phyloP scores from a whole-genome alignment of 2,888 invertebrate species.

The Blomia tropicalis region DNA sequence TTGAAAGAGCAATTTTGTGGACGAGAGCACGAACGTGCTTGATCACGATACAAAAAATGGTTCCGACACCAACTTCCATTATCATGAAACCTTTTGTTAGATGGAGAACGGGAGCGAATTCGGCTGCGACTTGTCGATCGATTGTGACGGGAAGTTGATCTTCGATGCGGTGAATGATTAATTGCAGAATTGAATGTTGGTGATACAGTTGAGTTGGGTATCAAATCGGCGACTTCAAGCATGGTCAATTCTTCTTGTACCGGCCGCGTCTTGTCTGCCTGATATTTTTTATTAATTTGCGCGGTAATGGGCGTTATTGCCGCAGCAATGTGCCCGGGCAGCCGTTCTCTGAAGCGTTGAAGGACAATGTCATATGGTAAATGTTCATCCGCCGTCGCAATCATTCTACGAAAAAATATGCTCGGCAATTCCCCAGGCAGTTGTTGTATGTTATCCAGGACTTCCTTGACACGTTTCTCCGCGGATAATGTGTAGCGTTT shows the following conservation, averaged over 20 bases:
- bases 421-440: neutral
- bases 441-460: neutral
- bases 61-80: neutral
- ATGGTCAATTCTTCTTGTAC: too few species aligned
- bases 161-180: too few species aligned
- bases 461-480: neutral
- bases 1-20: neutral
- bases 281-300: neutral
- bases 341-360: neutral
- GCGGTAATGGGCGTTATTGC: neutral
- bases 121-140: too few species aligned
- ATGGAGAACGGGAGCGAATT: neutral
- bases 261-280: neutral
- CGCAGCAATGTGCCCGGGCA: neutral
- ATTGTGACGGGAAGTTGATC: neutral
- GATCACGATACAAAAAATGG: neutral
- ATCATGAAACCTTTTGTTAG: neutral
- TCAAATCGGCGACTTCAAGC: too few species aligned
- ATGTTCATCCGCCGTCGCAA: neutral
- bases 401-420: neutral
- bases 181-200: too few species aligned
- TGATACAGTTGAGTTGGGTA: too few species aligned
- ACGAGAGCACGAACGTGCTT: neutral
- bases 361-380: neutral
- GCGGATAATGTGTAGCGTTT: too few species aligned